Base-by-base conservation (phyloP, 2,888 invertebrate genomes). In the Lasioglossum pauxillum region DNA sequence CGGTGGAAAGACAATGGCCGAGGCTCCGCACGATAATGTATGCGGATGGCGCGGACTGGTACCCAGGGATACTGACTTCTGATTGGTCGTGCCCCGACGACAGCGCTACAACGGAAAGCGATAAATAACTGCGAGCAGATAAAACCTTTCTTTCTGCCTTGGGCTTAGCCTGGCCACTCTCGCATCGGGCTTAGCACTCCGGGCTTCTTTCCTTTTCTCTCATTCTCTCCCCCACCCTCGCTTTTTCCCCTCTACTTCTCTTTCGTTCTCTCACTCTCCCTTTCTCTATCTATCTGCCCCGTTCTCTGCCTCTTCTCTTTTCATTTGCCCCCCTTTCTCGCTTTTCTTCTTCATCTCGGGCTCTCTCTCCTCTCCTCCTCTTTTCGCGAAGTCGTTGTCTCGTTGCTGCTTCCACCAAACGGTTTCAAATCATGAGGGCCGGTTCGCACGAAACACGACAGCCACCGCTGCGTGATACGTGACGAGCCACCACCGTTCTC, bases 1-100 rank as follows among this genome's bases (percentile, higher is more conserved):
- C 94, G 93, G 92, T 94, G 93, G 93, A 95, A 95, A 95, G 95
- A 95, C 95, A 95, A 95, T 95, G 95, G 95, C 94, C 94, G 94
- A 93, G 94, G 93, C 93, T 93, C 93, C 92, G 93, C 92, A 93
- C 93, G 94, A 95, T 95, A 95, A 95, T 95, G 94, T 95, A 95
- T 95, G 94, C 95, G 94, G 94, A 95, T 94, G 94, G 94, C 94
- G 93, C 94, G 93, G 95, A 94, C 95, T 94, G 94, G 94, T 94
- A 94, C 94, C 93, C 90, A 88, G 91, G 94, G 92, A 94, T 94
- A 94, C 94, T 93, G 93, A 94, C 94, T 95, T 94, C 94, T 94
- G 95, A 95, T 95, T 95, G 95, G 95, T 93, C 93, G 91, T 92
- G 92, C 91, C 92, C 92, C 94, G 92, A 94, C 92, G 94, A 94